A percentile compares a stretch with the other conserved stretches of the same genome.
Evolutionary conservation across 2,797 vertebrate genomes (phyloP).

Genomic region (Hemibagrus guttatus): DNA sequence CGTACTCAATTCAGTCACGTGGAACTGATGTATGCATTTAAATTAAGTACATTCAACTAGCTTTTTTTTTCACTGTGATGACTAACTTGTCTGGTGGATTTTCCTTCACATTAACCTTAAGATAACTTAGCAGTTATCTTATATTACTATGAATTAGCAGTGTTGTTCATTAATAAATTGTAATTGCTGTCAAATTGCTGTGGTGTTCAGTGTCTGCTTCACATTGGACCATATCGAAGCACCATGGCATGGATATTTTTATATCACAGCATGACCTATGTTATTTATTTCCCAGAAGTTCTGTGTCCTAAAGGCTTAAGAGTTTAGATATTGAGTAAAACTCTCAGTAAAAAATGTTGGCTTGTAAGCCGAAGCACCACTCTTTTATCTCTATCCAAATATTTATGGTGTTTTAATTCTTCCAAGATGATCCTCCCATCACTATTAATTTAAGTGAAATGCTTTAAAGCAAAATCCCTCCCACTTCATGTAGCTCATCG

Average conservation of each 20-base stretch:
- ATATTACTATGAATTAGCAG: no score
- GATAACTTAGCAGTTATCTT: no score
- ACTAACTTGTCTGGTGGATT: background rate
- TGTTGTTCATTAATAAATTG: background rate
- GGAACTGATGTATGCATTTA: no score
- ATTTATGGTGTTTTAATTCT: background rate
- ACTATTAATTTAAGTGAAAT: background rate
- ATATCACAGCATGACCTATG: background rate
- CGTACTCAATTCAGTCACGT: no score
- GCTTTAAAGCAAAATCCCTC: background rate
- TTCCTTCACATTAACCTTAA: background rate
- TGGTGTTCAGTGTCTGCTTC: background rate
- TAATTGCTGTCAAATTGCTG: background rate
- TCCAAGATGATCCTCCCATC: background rate
- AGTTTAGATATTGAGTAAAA: background rate
- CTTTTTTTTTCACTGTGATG: background rate
- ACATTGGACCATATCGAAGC: background rate
- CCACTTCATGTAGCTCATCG: background rate
- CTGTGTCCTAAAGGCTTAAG: background rate
- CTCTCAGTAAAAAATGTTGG: background rate
- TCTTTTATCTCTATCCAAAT: background rate
- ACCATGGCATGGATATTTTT: background rate
- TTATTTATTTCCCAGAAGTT: background rate
- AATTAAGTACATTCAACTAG: no score
- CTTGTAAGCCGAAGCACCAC: background rate